Evolutionary conservation across 2,888 invertebrate genomes (phyloP), one percentile per base, ranked within the genome.

Genomic region (Tiliacea aurago): DNA sequence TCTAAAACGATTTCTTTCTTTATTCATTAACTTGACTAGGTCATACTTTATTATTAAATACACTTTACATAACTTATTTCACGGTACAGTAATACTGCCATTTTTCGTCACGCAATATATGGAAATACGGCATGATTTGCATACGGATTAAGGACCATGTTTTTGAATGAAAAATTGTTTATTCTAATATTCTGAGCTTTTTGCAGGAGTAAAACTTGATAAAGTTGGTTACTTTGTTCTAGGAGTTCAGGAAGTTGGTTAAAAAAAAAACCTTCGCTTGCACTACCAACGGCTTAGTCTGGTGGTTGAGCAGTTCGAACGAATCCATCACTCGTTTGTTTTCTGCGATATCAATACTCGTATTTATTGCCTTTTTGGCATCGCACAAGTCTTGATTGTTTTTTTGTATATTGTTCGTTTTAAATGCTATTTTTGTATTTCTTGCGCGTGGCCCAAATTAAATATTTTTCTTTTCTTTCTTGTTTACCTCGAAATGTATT

Each of bases 31-130:
- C 23, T 49, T 10, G 23, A 23, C 49, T 62, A 45, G 70, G 61
- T 55, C 47, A 43, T 55, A 43, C 77, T 33, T 78, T 78, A 78
- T 56, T 56, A 70, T 56, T 76, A 61, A 53, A 75, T 33, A 76
- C 33, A 78, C 70, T 70, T 70, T 45, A 76, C 58, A 51, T 74
- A 76, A 74, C 53, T 49, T 23, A 76, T 62, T 76, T 61, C 59
- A 61, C 47, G 61, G 75, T 62, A 37, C n/a, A 20, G 4, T 62
- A 45, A 76, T 51, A 70, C 43, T 53, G 47, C 47, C 53, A 59
- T 62, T 71, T 59, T 70, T 71, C 45, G 41, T 71, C 79, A 71
- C 72, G 78, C 41, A 47, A 64, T 59, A 33, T 78, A 77, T 78
- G 70, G 23, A 78, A 76, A 78, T 78, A 63, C n/a, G 13, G 10